Evolutionary conservation across 2,797 vertebrate genomes (phyloP), one percentile per base, ranked within the genome.

Genomic region (Cirrhinus mrigala): DNA sequence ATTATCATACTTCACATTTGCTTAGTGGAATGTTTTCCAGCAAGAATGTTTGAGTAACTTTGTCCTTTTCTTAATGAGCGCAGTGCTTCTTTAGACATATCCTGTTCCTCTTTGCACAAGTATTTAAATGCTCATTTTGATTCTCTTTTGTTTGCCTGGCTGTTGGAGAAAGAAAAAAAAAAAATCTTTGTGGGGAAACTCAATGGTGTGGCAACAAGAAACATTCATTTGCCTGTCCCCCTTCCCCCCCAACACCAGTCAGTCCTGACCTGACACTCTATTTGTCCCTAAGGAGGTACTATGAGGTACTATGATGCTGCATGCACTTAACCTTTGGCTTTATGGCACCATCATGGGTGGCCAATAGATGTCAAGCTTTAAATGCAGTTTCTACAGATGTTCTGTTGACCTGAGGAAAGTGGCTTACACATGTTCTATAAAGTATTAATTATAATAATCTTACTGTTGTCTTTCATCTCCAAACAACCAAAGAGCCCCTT

Each of bases 251-350:
- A 40, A 9, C 44, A 44, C 66, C 44, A 37, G 16, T 52, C 58
- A 24, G 64, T 15, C 66, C 44, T 78, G 15, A 56, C 75, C 56
- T 33, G 52, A 66, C 83, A 27, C 79, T 83, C 58, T 22, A 33
- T 56, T 85, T 87, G 88, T 83, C 90, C 85, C 89, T 16, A 86
- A 93, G 95, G 95, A 94, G 94, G 95, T 95, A 93, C 93, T 96
- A 95, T 94, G 94, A 93, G 96, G 95, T 91, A 95, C 96, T 96
- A 94, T 96, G 95, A 96, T 95, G 95, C 95, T 96, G 94, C 95
- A 93, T 94, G 97, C 97, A 97, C 94, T 97, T 98, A 98, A 98
- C 98, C 98, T 98, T 96, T 97, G 97, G 96, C 94, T 96, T 92
- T 92, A 95, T 92, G 91, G 94, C 94, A 94, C 96, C 95, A 96